A percentile compares a stretch with the other conserved stretches of the same genome.
phyloP scores from a whole-genome alignment of 1,140 invertebrate genomes.

The Rhagoletis pomonella region DNA sequence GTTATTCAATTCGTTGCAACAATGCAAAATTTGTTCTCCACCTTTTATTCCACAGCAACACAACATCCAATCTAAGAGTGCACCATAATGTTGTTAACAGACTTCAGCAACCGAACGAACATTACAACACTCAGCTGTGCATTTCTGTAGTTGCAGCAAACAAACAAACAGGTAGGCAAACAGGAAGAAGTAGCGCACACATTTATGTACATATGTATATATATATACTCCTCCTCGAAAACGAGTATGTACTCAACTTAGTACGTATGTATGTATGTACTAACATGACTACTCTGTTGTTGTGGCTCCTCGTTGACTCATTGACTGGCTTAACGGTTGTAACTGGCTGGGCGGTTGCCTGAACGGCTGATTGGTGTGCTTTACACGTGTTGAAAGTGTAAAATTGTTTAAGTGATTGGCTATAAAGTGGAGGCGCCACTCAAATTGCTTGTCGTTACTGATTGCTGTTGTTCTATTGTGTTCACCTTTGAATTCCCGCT shows the following conservation, averaged over 20 bases:
- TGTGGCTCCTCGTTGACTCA: constrained; percentile 28
- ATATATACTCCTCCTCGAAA: background rate
- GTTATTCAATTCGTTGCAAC: no score
- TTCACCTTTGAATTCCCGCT: background rate
- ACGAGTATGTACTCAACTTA: background rate
- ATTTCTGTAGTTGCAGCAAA: no score
- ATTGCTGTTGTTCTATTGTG: background rate
- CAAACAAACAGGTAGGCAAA: background rate
- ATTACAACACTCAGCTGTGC: no score
- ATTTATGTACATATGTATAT: background rate
- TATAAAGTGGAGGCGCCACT: constrained; percentile 19
- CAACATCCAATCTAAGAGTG: no score
- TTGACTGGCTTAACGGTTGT: constrained; percentile 13
- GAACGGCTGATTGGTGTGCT: background rate
- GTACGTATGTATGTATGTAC: background rate
- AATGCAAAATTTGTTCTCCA: no score
- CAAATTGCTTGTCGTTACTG: background rate
- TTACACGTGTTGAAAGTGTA: constrained; percentile 36
- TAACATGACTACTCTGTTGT: no score
- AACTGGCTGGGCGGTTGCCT: constrained; percentile 12
- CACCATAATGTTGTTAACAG: no score
- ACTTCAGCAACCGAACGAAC: no score
- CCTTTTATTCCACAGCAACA: no score
- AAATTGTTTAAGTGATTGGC: constrained; percentile 29
- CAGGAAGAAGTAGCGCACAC: background rate